phyloP scores from a whole-genome alignment of 2,888 invertebrate species.

The Galeruca laticollis region DNA sequence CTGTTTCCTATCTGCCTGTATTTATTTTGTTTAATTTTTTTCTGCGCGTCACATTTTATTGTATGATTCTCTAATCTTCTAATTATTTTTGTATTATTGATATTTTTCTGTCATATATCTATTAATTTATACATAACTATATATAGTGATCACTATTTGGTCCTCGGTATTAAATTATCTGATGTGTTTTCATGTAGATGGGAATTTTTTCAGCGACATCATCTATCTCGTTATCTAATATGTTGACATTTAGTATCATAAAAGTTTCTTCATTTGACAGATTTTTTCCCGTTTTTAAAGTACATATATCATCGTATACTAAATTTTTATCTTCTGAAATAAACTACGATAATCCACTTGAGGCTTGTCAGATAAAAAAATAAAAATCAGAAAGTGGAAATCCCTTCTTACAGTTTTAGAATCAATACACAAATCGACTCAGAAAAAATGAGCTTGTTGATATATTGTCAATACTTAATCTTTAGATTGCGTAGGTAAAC shows the following conservation, averaged over 20 bases:
- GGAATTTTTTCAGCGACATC: neutral
- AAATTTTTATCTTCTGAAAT: too few relatives aligned
- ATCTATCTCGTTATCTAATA: neutral
- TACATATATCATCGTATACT: too few relatives aligned
- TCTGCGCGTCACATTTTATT: too few relatives aligned
- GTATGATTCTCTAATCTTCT: too few relatives aligned
- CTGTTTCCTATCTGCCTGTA: too few relatives aligned
- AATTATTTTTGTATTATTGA: too few relatives aligned
- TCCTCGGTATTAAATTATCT: neutral
- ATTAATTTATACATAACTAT: too few relatives aligned
- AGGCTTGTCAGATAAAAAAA: neutral
- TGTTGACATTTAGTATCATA: neutral
- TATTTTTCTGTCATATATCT: too few relatives aligned
- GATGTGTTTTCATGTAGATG: neutral
- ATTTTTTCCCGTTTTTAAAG: neutral
- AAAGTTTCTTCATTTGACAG: neutral
- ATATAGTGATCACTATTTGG: too few relatives aligned
- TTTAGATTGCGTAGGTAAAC: neutral
- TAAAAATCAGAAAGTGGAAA: neutral
- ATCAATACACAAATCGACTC: neutral
- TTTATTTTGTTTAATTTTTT: too few relatives aligned
- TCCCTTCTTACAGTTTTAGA: neutral
- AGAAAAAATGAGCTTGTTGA: neutral
- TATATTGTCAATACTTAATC: neutral
- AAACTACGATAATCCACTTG: conserved; percentile 1